phyloP scores from a whole-genome alignment of 2,888 invertebrate species.

The Torymus auratus region DNA sequence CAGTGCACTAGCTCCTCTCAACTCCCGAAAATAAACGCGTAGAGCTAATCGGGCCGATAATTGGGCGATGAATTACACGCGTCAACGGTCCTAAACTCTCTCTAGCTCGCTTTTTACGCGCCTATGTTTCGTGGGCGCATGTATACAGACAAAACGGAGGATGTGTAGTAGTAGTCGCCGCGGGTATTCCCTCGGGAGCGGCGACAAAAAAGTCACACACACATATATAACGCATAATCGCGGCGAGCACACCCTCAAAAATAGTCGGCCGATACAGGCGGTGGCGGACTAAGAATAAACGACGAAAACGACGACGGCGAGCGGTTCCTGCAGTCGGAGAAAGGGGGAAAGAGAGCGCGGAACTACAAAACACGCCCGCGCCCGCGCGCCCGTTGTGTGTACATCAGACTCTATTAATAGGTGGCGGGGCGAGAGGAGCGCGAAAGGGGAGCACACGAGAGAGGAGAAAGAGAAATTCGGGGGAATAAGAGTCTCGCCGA shows the following conservation, averaged over 20 bases:
- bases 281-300: slow-evolving; percentile 47
- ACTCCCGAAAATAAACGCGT: neutral
- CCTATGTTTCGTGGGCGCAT: neutral
- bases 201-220: no score
- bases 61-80: slow-evolving; percentile 8
- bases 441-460: neutral
- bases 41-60: slow-evolving; percentile 1
- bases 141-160: no score
- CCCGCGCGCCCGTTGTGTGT: neutral
- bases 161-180: no score
- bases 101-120: neutral
- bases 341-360: neutral
- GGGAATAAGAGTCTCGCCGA: neutral
- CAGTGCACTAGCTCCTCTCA: neutral
- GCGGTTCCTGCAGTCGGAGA: neutral
- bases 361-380: neutral
- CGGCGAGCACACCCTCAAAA: slow-evolving; percentile 25
- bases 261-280: slow-evolving; percentile 37
- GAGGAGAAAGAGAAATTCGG: neutral
- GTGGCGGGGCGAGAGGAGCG: no score
- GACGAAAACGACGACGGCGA: neutral
- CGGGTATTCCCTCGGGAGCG: no score
- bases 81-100: neutral
- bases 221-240: no score
- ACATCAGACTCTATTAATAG: neutral